Base-by-base conservation (phyloP, 2,797 vertebrate species). In the Lerista edwardsae region DNA sequence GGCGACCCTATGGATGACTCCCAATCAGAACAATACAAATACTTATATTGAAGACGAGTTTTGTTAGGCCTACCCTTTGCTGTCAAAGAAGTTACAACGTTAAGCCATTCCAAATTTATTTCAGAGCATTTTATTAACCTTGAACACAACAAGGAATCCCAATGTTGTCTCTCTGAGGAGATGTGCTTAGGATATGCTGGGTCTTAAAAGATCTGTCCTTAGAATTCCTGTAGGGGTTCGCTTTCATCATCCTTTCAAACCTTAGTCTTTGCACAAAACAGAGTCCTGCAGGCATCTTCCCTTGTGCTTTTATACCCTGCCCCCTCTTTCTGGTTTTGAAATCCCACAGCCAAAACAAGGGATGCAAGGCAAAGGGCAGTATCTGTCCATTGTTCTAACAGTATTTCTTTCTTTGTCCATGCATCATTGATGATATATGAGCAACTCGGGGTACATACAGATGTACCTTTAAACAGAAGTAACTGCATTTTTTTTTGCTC, bases 51-150 rank as follows among this genome's bases (percentile, higher is more conserved):
- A 55, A 29, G 74, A 25, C 23, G 17, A 10, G 34, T 80, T 41
- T 31, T 25, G 29, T 47, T 83, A 75, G 51, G 36, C 34, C 39
- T 84, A 8, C 7, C 27, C 27, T 89, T 87, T 82, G 25, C 69
- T 75, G 29, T 80, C 80, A 87, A 61, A 86, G 84, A 29, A n/a
- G n/a, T n/a, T n/a, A n/a, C n/a, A n/a, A n/a, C n/a, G 23, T 78
- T 59, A 91, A 34, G 83, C 41, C 25, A 83, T 62, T 90, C 80
- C 90, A 89, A 82, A 86, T 88, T 91, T 93, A 87, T 91, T 93
- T 92, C 79, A 81, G 89, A 91, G 55, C 34, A 51, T 91, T 91
- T 92, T 87, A 69, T 79, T 93, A 87, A 93, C 89, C 91, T 93
- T 93, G 90, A 93, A 89, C 65, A 76, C 88, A 80, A 91, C 84